Conservation (phyloP, 2,113 vertebrate species). For the Carollia perspicillata region DNA sequence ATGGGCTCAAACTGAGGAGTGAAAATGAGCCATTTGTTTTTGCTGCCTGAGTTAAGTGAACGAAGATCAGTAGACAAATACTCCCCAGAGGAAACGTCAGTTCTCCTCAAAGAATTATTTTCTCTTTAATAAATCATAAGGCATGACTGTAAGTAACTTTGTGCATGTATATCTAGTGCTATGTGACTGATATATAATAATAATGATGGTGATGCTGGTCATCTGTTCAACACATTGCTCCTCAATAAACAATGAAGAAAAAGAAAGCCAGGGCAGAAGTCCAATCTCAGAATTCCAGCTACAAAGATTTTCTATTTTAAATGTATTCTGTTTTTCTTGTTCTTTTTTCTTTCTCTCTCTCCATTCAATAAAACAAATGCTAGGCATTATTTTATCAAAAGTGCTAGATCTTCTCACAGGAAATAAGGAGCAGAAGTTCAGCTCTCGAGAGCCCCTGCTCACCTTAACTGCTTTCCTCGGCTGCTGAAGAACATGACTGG, state of each 20-base stretch:
- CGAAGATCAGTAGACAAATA: slow-evolving; percentile 16
- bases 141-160: neutral
- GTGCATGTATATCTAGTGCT: neutral
- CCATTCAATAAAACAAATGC: slow-evolving; percentile 18
- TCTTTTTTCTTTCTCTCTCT: neutral
- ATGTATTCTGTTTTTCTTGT: neutral
- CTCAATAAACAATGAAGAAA: neutral
- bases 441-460: neutral
- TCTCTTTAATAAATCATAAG: slow-evolving; percentile 44
- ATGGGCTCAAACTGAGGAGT: slow-evolving; percentile 16
- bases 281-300: neutral
- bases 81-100: neutral
- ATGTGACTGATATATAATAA: neutral
- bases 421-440: neutral
- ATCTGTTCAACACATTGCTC: neutral
- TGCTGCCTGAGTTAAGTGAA: neutral
- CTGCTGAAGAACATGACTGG: neutral
- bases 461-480: neutral
- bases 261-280: neutral
- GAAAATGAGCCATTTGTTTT: slow-evolving; percentile 39
- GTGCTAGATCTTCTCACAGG: neutral
- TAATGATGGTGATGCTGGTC: neutral
- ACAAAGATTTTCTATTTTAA: neutral
- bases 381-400: slow-evolving; percentile 12
- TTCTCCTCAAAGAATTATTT: slow-evolving; percentile 21